phyloP scores from a whole-genome alignment of 1,140 invertebrate species.

The Tetramorium simillimum region DNA sequence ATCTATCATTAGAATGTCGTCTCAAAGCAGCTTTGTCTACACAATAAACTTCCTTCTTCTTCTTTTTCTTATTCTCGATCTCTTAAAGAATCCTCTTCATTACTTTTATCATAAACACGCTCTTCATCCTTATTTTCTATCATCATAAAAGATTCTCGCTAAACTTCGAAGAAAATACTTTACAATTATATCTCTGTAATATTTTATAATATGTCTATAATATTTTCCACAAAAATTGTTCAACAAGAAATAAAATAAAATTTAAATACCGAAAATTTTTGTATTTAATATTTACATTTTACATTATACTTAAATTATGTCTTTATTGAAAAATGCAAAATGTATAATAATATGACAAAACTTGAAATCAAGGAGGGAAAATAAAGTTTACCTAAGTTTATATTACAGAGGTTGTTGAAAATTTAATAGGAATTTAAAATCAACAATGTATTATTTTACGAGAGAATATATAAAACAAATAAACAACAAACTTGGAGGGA shows the following conservation, averaged over 20 bases:
- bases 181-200: not conserved
- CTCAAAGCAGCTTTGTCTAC: not conserved
- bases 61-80: not conserved
- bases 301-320: not conserved
- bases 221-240: not conserved
- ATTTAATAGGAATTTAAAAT: conserved; percentile 7
- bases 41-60: not conserved
- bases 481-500: not conserved
- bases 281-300: not conserved
- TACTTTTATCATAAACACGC: not conserved
- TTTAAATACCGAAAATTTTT: not conserved
- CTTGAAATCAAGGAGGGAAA: not conserved
- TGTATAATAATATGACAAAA: not conserved
- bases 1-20: not conserved
- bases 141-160: not conserved
- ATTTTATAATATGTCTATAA: not conserved
- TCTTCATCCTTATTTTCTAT: not conserved
- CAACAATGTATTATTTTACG: not conserved
- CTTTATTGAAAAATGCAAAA: not conserved
- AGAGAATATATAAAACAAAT: not conserved
- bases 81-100: not conserved
- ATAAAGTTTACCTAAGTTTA: not conserved
- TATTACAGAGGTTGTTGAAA: not conserved
- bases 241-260: not conserved
- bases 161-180: not conserved